Evolutionary conservation across 2,797 vertebrate genomes (phyloP), one percentile per base, ranked within the genome.

Genomic region (Euphonia xanthogaster): DNA sequence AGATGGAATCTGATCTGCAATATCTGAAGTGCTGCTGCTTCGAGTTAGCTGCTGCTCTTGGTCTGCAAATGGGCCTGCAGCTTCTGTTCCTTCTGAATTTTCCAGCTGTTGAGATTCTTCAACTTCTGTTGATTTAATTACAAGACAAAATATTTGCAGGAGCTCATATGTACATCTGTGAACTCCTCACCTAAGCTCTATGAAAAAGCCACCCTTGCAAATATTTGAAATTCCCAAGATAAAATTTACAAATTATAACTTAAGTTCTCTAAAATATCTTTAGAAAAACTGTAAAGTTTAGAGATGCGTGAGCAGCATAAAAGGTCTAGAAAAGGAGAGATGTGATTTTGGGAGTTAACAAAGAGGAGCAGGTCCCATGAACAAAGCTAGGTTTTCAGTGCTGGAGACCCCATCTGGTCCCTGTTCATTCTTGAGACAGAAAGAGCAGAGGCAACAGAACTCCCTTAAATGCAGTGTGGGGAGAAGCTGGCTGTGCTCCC

Each of bases 1-100:
- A 28, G 98, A 57, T 80, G 79, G 97, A 60, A 98, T 97, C 9
- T 98, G 98, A 79, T 99, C 98, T n/a, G 98, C 97, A 97, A 99
- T 98, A 94, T 99, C 99, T 4, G 99, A 99, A 57, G 99, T 98
- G 97, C 99, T 99, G 97, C 99, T 99, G 93, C 99, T 99, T 72
- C 99, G 98, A 30, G 98, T 98, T 25, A 99, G 98, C 28, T 97
- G 96, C 87, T 98, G 98, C 35, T 99, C 99, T 40, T 97, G 98
- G 16, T 98, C 98, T 60, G 95, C 97, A 44, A 76, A 75, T 0
- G 67, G 85, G 60, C 71, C 80, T 19, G 37, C 21, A 60, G 98
- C 73, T 84, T 99, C 99, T 15, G 97, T 75, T 44, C 97, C 98
- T 22, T 94, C 83, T 12, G 97, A 89, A 82, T 97, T 98, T 97